Evolutionary conservation across 30 jellyfish, hydroid and myxozoan species (phyloP).

Genomic region (Aurelia coerulea): DNA sequence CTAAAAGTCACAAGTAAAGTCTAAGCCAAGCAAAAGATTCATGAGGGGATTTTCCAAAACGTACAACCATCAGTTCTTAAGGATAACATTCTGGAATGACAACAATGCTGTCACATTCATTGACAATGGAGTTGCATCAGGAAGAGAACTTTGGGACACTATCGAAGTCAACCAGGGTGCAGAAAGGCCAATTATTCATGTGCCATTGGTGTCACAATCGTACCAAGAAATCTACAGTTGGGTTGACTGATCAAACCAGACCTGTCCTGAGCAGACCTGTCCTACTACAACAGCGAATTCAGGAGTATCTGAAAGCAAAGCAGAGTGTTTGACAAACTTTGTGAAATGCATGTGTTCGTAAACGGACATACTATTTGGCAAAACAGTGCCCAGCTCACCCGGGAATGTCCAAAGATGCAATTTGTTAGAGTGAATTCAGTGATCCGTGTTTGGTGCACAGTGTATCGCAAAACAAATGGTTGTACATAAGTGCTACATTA

Average conservation of each 20-base stretch:
- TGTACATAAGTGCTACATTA: conserved; percentile 5
- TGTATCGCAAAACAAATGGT: conserved; percentile 3
- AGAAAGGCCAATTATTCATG: conserved; percentile 1
- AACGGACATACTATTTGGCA: conserved; percentile 1
- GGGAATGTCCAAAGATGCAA: neutral
- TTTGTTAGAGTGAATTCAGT: conserved; percentile 2
- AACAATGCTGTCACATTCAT: neutral
- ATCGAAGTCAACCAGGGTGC: neutral
- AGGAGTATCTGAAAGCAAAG: neutral
- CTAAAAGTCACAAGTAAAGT: too few relatives aligned
- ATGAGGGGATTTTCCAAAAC: too few relatives aligned
- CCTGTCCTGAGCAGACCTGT: neutral
- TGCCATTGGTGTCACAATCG: neutral
- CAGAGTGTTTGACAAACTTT: neutral
- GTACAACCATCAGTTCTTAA: too few relatives aligned
- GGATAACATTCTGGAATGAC: neutral
- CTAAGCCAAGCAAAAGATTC: too few relatives aligned
- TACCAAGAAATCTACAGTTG: conserved; percentile 9
- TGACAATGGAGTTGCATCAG: neutral
- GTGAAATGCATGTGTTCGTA: conserved; percentile 4
- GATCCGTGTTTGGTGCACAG: conserved; percentile 2
- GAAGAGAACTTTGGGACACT: neutral
- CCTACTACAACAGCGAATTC: neutral
- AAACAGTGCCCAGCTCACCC: neutral
- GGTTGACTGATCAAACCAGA: conserved; percentile 21